These are phyloP conservation scores for Sylvicola fuscatus DNA, from an alignment of 2,888 invertebrate species.

Conservation along the genomic window DNA sequence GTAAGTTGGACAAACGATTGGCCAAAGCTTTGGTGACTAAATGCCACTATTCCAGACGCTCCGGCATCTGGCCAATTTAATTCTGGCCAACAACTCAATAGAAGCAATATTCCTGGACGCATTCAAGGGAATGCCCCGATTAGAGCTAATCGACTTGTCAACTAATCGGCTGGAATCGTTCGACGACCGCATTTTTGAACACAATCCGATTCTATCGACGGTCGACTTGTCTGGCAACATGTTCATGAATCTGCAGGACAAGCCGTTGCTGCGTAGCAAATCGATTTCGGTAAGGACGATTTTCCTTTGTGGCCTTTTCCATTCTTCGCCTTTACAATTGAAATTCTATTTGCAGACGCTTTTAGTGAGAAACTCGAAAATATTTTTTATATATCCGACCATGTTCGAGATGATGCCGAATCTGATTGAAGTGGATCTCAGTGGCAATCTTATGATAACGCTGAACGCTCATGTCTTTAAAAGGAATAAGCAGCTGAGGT, in stretches of 20 bases:
- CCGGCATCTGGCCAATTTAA: conserved; percentile 15
- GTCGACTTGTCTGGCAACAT: conserved; percentile 41
- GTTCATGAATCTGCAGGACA: conserved; percentile 31
- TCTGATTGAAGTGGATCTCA: conserved; percentile 33
- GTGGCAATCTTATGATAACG: conserved; percentile 36
- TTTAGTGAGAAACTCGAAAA: conserved; percentile 35
- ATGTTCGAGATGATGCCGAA: conserved; percentile 33
- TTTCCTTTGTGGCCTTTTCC: background rate
- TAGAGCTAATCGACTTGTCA: conserved; percentile 35
- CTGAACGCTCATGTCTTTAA: conserved; percentile 28
- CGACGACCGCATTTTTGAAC: conserved; percentile 29
- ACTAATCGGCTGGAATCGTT: conserved; percentile 38
- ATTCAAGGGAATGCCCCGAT: conserved; percentile 29
- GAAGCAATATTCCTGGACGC: conserved; percentile 39
- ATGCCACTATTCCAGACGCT: conserved; percentile 12
- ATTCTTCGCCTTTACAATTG: conserved; percentile 1
- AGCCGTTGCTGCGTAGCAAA: conserved; percentile 33
- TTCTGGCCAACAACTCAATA: conserved; percentile 33
- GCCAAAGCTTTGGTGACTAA: background rate
- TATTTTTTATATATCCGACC: conserved; percentile 30
- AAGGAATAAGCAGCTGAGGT: conserved; percentile 27
- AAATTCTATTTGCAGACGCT: conserved; percentile 27
- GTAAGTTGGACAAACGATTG: conserved; percentile 22
- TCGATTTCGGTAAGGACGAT: conserved; percentile 26
- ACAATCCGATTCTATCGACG: conserved; percentile 28